Evolutionary conservation across 2,797 vertebrate species (phyloP), one percentile per base, ranked within the genome.

Genomic region (Chelidonichthys spinosus): DNA sequence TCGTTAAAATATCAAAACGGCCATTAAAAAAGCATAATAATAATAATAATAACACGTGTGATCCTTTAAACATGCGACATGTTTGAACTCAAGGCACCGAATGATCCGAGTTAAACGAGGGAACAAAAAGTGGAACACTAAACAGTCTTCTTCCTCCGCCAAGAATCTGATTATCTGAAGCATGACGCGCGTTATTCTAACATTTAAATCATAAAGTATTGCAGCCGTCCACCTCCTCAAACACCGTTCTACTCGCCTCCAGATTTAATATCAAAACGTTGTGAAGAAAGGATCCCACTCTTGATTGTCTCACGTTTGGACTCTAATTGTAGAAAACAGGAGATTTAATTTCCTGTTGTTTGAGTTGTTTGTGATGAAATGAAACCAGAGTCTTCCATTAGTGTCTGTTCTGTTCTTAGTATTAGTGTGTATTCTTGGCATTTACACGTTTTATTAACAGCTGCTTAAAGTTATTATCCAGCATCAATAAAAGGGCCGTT

Each of bases 21-120:
- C 25, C 37, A 13, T 63, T 65, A 58, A 0, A 39, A 46, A 69
- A 40, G 25, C 25, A 25, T 25, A 32, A 14, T n/a, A 49, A 71
- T 6, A 14, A 42, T 39, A 76, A 74, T 62, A 76, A 49, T 42
- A 68, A 74, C 61, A 62, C 59, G 25, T n/a, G 37, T 40, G 69
- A 79, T 44, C 25, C 13, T 68, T 68, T 39, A 25, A 56, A 83
- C 67, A 40, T 15, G 58, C 15, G 60, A 79, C 60, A 14, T 13
- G 64, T 55, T 91, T 81, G 53, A 91, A 89, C 78, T 87, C 87
- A 94, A 94, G 93, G 93, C 93, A 93, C 93, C 87, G 55, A 82
- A 90, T 87, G 76, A 90, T 86, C 74, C 7, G 11, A 79, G 77
- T 84, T 61, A 63, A 83, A 64, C 18, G 44, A 61, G 33, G 39